phyloP scores from a whole-genome alignment of 2,888 invertebrate species.

The Neria commutata region DNA sequence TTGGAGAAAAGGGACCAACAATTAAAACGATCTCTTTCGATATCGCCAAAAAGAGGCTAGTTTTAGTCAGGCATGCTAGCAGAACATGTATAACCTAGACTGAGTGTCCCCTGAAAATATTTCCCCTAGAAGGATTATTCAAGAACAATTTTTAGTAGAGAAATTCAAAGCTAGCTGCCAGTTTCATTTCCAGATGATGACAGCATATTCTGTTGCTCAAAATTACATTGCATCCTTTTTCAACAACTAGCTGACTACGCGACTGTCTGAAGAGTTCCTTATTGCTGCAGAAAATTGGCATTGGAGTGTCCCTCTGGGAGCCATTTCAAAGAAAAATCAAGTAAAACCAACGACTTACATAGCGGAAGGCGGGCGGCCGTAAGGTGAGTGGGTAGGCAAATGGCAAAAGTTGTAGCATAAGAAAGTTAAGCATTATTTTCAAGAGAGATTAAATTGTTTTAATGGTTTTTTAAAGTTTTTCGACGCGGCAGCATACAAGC shows the following conservation, averaged over 20 bases:
- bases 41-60: too few relatives aligned
- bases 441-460: constrained; percentile 62
- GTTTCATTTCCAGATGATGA: neutral
- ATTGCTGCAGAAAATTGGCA: constrained; percentile 3
- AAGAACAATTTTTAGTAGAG: too few relatives aligned
- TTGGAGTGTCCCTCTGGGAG: constrained; percentile 39
- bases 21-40: too few relatives aligned
- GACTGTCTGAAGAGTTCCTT: too few relatives aligned
- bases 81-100: too few relatives aligned
- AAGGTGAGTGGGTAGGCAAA: too few relatives aligned
- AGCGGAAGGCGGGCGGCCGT: too few relatives aligned
- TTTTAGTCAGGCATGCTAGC: too few relatives aligned
- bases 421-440: constrained; percentile 48
- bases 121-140: too few relatives aligned
- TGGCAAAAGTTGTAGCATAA: constrained; percentile 24
- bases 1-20: too few relatives aligned
- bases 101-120: too few relatives aligned
- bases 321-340: constrained; percentile 35
- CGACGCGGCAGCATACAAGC: constrained; percentile 28
- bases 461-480: constrained; percentile 55
- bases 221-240: neutral
- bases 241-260: neutral
- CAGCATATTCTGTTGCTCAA: neutral
- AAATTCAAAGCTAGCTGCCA: constrained; percentile 11
- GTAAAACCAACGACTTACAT: constrained; percentile 55